These are phyloP conservation scores for Orthosia gothica DNA, from an alignment of 2,888 invertebrate genomes.

Conservation along the genomic window DNA sequence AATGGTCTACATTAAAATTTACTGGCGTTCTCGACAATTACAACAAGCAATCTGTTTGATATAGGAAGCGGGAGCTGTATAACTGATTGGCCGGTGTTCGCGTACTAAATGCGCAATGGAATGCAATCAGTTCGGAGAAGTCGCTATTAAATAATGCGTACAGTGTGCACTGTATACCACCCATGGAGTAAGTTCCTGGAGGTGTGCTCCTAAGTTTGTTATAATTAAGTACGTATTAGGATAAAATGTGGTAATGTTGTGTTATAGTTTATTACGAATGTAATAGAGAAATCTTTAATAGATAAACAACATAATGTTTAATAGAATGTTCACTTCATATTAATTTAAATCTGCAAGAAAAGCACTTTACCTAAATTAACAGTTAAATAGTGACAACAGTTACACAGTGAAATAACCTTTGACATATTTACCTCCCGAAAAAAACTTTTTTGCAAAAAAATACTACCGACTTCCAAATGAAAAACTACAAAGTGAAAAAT, in stretches of 20 bases:
- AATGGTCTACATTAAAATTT: constrained; percentile 61
- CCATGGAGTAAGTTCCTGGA: constrained; percentile 60
- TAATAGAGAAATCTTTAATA: background rate
- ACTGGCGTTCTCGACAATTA: constrained; percentile 52
- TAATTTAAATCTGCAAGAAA: background rate
- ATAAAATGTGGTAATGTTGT: constrained; percentile 34
- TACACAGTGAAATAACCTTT: too few relatives aligned
- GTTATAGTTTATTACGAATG: background rate
- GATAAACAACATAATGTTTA: background rate
- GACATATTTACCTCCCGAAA: too few relatives aligned
- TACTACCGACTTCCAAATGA: too few relatives aligned
- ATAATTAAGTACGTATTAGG: constrained; percentile 43
- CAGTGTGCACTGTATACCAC: constrained; percentile 60
- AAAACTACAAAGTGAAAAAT: too few relatives aligned
- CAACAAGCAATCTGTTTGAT: constrained; percentile 41
- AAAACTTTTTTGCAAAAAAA: too few relatives aligned
- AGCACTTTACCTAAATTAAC: too few relatives aligned
- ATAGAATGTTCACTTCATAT: background rate
- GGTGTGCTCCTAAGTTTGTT: constrained; percentile 52
- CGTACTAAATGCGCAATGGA: constrained; percentile 55
- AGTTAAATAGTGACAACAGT: too few relatives aligned
- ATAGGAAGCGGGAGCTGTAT: constrained; percentile 35
- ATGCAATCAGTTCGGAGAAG: constrained; percentile 45
- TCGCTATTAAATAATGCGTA: constrained; percentile 55
- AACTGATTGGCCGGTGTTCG: constrained; percentile 32